Conservation (phyloP, 2,113 vertebrate species). For the Halichoerus grypus region DNA sequence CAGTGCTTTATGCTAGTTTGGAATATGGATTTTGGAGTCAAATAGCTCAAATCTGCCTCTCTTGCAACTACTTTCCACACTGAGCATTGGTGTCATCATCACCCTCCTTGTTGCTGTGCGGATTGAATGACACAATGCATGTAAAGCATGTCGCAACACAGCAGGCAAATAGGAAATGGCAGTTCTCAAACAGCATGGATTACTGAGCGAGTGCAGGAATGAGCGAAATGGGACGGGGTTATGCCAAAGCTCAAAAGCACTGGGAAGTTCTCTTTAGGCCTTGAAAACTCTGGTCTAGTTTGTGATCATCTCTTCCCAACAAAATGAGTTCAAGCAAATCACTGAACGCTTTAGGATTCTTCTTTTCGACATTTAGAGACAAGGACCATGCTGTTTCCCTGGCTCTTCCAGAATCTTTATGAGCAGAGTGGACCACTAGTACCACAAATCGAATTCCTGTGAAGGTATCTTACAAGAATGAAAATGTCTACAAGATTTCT, state of each 20-base stretch:
- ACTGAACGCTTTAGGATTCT: not conserved
- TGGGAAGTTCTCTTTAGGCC: not conserved
- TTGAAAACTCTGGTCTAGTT: not conserved
- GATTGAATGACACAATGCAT: not conserved
- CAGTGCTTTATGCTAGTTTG: not conserved
- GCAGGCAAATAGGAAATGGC: not conserved
- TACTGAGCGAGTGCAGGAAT: not conserved
- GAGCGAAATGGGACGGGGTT: not conserved
- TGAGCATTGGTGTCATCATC: not conserved
- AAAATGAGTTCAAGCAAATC: constrained; percentile 5
- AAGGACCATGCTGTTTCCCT: not conserved
- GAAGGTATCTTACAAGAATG: not conserved
- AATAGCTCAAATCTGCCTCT: not conserved
- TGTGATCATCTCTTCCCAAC: not conserved
- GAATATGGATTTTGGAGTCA: not conserved
- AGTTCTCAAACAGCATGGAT: not conserved
- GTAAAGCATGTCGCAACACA: not conserved
- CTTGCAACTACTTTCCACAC: not conserved
- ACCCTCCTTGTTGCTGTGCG: not conserved
- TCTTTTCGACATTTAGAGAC: not conserved
- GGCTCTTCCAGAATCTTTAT: not conserved
- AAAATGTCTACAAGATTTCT: not conserved
- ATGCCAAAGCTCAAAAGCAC: not conserved
- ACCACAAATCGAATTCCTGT: not conserved
- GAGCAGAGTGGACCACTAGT: not conserved